Evolutionary conservation across 2,888 invertebrate species (phyloP).

Genomic region (Rhaphigaster nebulosa): DNA sequence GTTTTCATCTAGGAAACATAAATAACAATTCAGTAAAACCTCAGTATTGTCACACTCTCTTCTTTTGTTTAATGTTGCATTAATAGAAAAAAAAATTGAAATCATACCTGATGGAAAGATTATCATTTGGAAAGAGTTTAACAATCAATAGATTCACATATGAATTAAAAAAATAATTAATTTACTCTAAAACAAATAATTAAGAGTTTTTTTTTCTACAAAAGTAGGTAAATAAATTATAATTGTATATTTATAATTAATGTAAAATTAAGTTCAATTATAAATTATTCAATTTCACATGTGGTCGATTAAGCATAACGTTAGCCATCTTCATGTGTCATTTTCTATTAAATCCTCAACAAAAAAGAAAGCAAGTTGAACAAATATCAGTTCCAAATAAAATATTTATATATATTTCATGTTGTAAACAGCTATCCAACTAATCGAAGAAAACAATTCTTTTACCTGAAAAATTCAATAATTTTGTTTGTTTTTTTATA

Average conservation of each 20-base stretch:
- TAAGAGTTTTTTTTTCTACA: not conserved
- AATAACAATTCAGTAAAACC: conserved; percentile 56
- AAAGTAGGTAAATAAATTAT: not conserved
- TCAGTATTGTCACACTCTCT: not conserved
- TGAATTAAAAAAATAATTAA: not conserved
- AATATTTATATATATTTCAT: not conserved
- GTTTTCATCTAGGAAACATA: conserved; percentile 59
- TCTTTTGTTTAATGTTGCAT: conserved; percentile 7
- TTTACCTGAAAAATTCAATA: not conserved
- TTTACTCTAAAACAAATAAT: not conserved
- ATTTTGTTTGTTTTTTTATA: not conserved
- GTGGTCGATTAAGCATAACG: not conserved
- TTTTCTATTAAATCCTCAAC: not conserved
- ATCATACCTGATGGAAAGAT: not conserved
- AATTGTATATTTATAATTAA: not conserved
- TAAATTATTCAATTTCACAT: not conserved
- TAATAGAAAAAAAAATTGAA: conserved; percentile 24
- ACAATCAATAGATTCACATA: not conserved
- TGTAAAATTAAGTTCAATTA: not conserved
- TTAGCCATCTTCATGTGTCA: not conserved
- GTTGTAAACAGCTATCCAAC: not conserved
- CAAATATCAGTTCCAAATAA: not conserved
- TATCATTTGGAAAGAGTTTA: not conserved
- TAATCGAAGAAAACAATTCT: not conserved
- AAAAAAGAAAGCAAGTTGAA: not conserved